These are phyloP conservation scores for Globia sparganii DNA, from an alignment of 2,888 invertebrate genomes.

Conservation along the genomic window DNA sequence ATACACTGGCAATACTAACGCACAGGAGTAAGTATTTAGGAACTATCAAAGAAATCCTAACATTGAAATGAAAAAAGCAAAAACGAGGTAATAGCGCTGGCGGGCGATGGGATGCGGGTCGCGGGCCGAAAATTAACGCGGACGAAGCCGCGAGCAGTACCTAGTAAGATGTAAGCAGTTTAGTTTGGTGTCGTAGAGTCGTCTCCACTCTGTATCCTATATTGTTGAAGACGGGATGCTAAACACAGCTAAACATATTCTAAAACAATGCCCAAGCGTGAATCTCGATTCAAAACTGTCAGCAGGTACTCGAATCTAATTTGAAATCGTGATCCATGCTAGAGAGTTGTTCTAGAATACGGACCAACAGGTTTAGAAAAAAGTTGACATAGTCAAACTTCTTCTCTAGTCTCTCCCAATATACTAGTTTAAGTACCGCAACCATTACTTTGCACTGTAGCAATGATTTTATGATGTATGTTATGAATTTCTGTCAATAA, in stretches of 20 bases:
- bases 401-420: conserved; percentile 32
- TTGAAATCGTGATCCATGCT: not conserved
- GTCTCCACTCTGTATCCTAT: not conserved
- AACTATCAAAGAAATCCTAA: no score
- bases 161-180: not conserved
- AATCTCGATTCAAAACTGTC: conserved; percentile 4
- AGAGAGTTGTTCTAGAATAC: not conserved
- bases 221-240: not conserved
- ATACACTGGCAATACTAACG: not conserved
- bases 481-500: conserved; percentile 25
- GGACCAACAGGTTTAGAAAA: not conserved
- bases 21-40: not conserved
- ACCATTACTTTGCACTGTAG: conserved; percentile 6
- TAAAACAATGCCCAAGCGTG: conserved; percentile 1
- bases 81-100: no score
- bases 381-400: not conserved
- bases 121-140: not conserved
- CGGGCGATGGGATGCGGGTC: no score
- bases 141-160: not conserved
- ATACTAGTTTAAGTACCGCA: not conserved
- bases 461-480: conserved; percentile 10
- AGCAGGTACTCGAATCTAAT: not conserved
- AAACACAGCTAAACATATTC: not conserved
- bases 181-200: not conserved
- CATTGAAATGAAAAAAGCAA: not conserved